Conservation (phyloP, 2,888 invertebrate species). For the Bombylius discolor region DNA sequence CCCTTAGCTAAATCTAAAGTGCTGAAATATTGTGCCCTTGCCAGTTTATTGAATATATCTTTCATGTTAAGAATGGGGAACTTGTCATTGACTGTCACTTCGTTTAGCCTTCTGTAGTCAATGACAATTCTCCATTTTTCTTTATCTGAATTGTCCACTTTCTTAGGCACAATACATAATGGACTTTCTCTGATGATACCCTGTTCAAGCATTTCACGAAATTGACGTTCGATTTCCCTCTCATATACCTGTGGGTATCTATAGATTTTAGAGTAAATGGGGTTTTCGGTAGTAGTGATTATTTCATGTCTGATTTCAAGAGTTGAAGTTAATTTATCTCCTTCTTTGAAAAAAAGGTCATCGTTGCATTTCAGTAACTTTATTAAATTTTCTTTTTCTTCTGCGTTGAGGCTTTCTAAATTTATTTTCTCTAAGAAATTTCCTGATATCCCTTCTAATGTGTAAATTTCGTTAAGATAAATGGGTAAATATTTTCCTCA, state of each 20-base stretch:
- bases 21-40: slow-evolving; percentile 10
- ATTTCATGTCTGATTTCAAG: slow-evolving; percentile 4
- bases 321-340: slow-evolving; percentile 4
- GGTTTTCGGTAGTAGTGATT: slow-evolving; percentile 4
- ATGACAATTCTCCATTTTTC: slow-evolving; percentile 13
- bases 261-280: slow-evolving; percentile 1
- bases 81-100: slow-evolving; percentile 13
- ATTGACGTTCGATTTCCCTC: slow-evolving; percentile 9
- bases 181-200: slow-evolving; percentile 10
- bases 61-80: slow-evolving; percentile 15
- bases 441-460: slow-evolving; percentile 7
- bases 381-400: slow-evolving; percentile 4
- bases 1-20: slow-evolving; percentile 11
- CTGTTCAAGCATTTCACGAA: slow-evolving; percentile 7
- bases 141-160: slow-evolving; percentile 10
- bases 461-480: slow-evolving; percentile 10
- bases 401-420: slow-evolving; percentile 1
- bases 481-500: slow-evolving; percentile 1
- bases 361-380: neutral
- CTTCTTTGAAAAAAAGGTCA: slow-evolving; percentile 3
- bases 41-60: slow-evolving; percentile 11
- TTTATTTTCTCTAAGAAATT: slow-evolving; percentile 5
- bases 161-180: slow-evolving; percentile 13
- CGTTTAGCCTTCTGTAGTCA: slow-evolving; percentile 5
- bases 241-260: slow-evolving; percentile 11